Percentiles rank a stretch among this genome's conserved stretches.
These are phyloP conservation scores for Pimephales promelas DNA, from an alignment of 2,113 vertebrate genomes.

Conservation along the genomic window DNA sequence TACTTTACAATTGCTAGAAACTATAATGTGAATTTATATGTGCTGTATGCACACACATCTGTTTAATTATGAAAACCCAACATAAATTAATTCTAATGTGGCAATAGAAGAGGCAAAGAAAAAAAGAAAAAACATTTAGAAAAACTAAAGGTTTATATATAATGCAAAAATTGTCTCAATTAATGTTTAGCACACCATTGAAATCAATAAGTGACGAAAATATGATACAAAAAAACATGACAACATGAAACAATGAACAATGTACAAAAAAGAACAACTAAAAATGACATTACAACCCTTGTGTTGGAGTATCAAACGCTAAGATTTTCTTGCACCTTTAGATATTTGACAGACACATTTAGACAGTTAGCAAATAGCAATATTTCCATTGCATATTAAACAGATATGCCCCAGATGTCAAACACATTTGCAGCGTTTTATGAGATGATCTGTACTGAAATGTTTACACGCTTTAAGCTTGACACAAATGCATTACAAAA, in stretches of 20 bases:
- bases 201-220: conserved; percentile 43
- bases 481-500: conserved; percentile 28
- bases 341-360: conserved; percentile 34
- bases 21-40: conserved; percentile 15
- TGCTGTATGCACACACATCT: not conserved
- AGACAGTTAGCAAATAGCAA: conserved; percentile 3
- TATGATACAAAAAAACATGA: conserved; percentile 65
- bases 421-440: conserved; percentile 11
- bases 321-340: conserved; percentile 33
- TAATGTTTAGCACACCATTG: conserved; percentile 32
- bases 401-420: conserved; percentile 29
- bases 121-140: not conserved
- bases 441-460: conserved; percentile 34
- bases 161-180: conserved; percentile 34
- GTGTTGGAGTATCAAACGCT: conserved; percentile 4
- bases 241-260: conserved; percentile 54
- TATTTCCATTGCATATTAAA: conserved; percentile 1
- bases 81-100: conserved; percentile 11
- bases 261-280: conserved; percentile 63
- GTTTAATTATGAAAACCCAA: not conserved
- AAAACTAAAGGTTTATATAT: not conserved
- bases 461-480: conserved; percentile 21
- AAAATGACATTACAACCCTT: conserved; percentile 15
- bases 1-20: conserved; percentile 8
- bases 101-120: not conserved